Base-by-base conservation (phyloP, 2,113 vertebrate genomes). In the Callopanchax toddi region DNA sequence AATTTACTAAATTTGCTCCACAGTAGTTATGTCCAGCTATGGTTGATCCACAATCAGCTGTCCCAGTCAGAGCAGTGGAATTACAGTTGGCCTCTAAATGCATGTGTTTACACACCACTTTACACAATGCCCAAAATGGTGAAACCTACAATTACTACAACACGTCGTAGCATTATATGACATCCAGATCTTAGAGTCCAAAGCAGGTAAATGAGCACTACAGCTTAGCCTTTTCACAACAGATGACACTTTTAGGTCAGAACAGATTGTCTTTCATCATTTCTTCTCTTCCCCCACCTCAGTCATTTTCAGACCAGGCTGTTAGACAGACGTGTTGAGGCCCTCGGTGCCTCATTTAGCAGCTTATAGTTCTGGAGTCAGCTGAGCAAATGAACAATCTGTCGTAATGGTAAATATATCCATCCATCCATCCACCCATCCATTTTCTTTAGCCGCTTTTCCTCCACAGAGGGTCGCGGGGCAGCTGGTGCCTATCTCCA, bases 221-320 rank as follows among this genome's bases (percentile, higher is more conserved):
- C 40, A 20, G 21, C 18, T 43, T 43, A 61, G 39, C n/a, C 63
- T 62, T 74, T 67, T 34, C 71, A 71, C 76, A 79, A 71, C 81
- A 82, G 79, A 79, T 72, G 67, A 74, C 64, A 55, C 64, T 67
- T 67, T 81, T 67, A 84, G 83, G 74, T 71, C 73, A 70, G 59
- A 83, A 74, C 78, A 83, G 74, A 79, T 56, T 64, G 67, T 67
- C 71, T 63, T 50, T 62, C 69, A 75, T 82, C 71, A 60, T 46
- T 68, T 29, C 70, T 52, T 42, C 37, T 20, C 61, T 61, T 40
- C 52, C 70, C 58, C 37, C 9, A 10, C 56, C 48, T 39, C 50
- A 54, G 68, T 63, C 71, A 55, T 50, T 51, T 74, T 75, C 70
- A 62, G 57, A 58, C 29, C 71, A 66, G 74, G 45, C 82, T 78